These are phyloP conservation scores for Trisateles emortualis DNA, from an alignment of 2,888 invertebrate genomes.

Conservation along the genomic window DNA sequence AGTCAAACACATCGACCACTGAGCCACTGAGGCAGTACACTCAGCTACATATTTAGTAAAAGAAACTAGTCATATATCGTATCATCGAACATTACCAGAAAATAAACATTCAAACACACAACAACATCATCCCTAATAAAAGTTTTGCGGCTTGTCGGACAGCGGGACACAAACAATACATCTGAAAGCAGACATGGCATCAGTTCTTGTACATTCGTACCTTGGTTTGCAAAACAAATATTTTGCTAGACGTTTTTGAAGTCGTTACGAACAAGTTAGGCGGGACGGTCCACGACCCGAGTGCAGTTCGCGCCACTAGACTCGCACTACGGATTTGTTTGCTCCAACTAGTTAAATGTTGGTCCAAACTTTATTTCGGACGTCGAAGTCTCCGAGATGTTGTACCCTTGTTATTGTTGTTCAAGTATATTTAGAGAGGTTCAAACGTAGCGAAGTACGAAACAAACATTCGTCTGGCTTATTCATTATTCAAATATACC, in stretches of 20 bases:
- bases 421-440: constrained; percentile 61
- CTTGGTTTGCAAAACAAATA: constrained; percentile 58
- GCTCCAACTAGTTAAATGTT: constrained; percentile 84
- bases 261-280: constrained; percentile 65
- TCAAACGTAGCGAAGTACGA: constrained; percentile 35
- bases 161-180: constrained; percentile 34
- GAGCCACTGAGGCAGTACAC: too few species aligned
- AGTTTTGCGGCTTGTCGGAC: constrained; percentile 17
- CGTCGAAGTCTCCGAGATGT: constrained; percentile 70
- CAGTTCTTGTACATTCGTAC: constrained; percentile 46
- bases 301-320: constrained; percentile 70
- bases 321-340: constrained; percentile 77
- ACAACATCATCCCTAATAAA: constrained; percentile 37
- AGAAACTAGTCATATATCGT: neutral
- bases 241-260: constrained; percentile 65
- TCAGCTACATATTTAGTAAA: too few species aligned
- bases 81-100: neutral
- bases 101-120: constrained; percentile 11
- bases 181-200: constrained; percentile 35
- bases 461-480: constrained; percentile 44
- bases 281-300: constrained; percentile 53
- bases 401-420: constrained; percentile 74
- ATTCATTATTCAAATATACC: constrained; percentile 43
- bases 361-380: constrained; percentile 76
- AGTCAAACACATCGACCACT: too few species aligned